Conservation (phyloP, 2,888 invertebrate species). For the Eupeodes latifasciatus region DNA sequence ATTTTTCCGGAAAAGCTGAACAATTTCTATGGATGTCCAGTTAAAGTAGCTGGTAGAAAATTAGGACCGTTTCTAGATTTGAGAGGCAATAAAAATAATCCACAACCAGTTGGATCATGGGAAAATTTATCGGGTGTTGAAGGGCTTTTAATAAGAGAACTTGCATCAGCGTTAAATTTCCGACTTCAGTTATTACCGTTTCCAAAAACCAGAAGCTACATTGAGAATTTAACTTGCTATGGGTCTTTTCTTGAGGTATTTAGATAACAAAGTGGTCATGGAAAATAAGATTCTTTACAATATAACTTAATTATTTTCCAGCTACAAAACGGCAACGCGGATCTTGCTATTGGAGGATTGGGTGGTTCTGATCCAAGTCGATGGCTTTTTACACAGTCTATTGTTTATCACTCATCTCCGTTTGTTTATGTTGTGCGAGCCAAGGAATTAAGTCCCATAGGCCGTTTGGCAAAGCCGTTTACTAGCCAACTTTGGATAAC, state of each 20-base stretch:
- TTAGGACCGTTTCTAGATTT: slow-evolving; percentile 79
- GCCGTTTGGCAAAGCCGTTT: slow-evolving; percentile 78
- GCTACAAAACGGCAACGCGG: slow-evolving; percentile 77
- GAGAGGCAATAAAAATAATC: slow-evolving; percentile 77
- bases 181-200: slow-evolving; percentile 77
- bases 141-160: slow-evolving; percentile 79
- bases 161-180: slow-evolving; percentile 79
- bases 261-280: neutral
- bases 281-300: no score
- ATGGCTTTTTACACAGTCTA: slow-evolving; percentile 77
- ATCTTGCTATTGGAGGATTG: slow-evolving; percentile 80
- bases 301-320: slow-evolving; percentile 48
- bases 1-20: slow-evolving; percentile 78
- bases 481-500: slow-evolving; percentile 77
- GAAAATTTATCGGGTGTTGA: slow-evolving; percentile 80
- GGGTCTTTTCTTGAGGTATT: slow-evolving; percentile 79
- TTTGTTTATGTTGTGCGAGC: slow-evolving; percentile 78
- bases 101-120: slow-evolving; percentile 66
- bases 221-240: slow-evolving; percentile 72
- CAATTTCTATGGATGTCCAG: slow-evolving; percentile 78
- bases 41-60: slow-evolving; percentile 78
- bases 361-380: slow-evolving; percentile 78
- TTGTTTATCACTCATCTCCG: slow-evolving; percentile 77
- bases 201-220: slow-evolving; percentile 69
- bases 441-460: slow-evolving; percentile 74